phyloP scores from a whole-genome alignment of 1,140 invertebrate genomes.

The Anastatus disparis region DNA sequence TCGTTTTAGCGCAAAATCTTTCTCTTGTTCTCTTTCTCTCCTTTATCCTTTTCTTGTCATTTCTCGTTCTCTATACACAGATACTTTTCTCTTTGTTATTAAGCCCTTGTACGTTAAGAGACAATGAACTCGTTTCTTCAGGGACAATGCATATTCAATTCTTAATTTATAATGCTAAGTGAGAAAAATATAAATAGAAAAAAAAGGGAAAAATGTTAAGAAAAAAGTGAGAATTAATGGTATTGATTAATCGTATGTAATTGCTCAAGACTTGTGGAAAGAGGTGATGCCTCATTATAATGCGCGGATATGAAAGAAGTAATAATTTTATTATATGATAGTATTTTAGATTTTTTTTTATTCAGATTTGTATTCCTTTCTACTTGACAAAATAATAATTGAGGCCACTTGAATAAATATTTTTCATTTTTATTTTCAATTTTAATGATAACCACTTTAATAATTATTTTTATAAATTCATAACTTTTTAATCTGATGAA shows the following conservation, averaged over 20 bases:
- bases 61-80: neutral
- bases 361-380: neutral
- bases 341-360: neutral
- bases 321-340: neutral
- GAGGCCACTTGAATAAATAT: no score
- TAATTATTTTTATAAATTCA: no score
- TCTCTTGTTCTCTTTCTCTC: neutral
- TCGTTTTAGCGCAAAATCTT: no score
- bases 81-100: no score
- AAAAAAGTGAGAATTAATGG: conserved; percentile 19
- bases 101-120: conserved; percentile 48
- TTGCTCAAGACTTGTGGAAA: neutral
- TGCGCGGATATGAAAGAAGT: neutral
- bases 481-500: no score
- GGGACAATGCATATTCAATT: conserved; percentile 54
- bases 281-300: neutral
- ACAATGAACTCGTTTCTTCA: conserved; percentile 54
- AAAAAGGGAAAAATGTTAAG: neutral
- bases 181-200: neutral
- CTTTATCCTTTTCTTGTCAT: neutral
- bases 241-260: conserved; percentile 31
- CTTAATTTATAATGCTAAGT: neutral
- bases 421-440: no score
- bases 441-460: no score
- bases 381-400: no score